Conservation (phyloP, 1,140 invertebrate species). For the Apis laboriosa region DNA sequence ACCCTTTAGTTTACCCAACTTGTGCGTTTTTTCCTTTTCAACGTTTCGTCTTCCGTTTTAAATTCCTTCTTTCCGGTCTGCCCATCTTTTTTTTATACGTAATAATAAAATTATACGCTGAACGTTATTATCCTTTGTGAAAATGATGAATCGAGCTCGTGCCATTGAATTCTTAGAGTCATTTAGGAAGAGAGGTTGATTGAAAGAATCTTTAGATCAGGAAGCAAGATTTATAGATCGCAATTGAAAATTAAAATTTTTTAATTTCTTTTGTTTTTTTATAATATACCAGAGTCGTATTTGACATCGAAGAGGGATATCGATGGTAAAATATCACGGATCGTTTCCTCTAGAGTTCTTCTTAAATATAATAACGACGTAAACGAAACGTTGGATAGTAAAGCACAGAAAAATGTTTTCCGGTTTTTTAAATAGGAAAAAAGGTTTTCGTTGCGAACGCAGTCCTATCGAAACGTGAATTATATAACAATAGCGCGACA, state of each 20-base stretch:
- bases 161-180: too few relatives aligned
- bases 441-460: background rate
- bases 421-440: slow-evolving; percentile 29
- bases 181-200: too few relatives aligned
- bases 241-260: too few relatives aligned
- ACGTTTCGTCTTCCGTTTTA: slow-evolving; percentile 3
- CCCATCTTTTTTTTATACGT: background rate
- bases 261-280: too few relatives aligned
- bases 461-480: slow-evolving; percentile 33
- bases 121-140: too few relatives aligned
- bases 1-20: slow-evolving; percentile 42
- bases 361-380: too few relatives aligned
- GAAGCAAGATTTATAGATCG: too few relatives aligned
- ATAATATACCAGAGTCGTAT: background rate
- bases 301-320: background rate
- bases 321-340: background rate
- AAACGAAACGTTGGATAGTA: background rate
- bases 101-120: background rate
- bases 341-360: too few relatives aligned
- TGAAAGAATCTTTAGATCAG: too few relatives aligned
- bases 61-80: background rate
- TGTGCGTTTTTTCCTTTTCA: slow-evolving; percentile 51
- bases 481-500: slow-evolving; percentile 11
- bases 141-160: too few relatives aligned
- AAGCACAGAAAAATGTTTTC: background rate